Percentiles rank a stretch among this genome's conserved stretches.
Conservation (phyloP, 92 coral and sea anemone species). For the Virgularia gustaviana region DNA sequence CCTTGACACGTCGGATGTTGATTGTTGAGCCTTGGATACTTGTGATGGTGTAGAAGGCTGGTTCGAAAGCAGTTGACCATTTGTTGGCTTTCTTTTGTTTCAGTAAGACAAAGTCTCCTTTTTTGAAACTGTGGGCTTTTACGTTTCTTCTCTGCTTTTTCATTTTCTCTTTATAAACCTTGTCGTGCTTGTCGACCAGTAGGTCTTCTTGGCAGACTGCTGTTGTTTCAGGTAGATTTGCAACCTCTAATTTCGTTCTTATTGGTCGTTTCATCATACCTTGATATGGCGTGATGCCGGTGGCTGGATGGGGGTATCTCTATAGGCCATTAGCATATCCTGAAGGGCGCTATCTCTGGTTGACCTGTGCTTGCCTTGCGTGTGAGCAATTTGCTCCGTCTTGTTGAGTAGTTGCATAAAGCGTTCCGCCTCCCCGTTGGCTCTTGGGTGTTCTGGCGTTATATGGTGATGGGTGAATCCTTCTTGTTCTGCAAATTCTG, state of each 20-base stretch:
- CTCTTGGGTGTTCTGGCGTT: slow-evolving; percentile 30
- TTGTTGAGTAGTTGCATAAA: slow-evolving; percentile 39
- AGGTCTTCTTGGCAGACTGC: not conserved
- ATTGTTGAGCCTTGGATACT: slow-evolving; percentile 38
- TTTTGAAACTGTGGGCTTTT: slow-evolving; percentile 25
- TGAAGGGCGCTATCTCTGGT: slow-evolving; percentile 8
- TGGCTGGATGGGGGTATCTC: slow-evolving; percentile 44
- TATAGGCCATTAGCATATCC: slow-evolving; percentile 48
- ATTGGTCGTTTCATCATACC: slow-evolving; percentile 1
- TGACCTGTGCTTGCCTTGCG: slow-evolving; percentile 15
- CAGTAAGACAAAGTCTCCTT: slow-evolving; percentile 14
- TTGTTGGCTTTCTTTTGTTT: slow-evolving; percentile 39
- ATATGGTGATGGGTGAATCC: slow-evolving; percentile 27
- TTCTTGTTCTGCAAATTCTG: slow-evolving; percentile 26
- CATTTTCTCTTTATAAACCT: slow-evolving; percentile 23
- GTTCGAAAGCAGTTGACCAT: slow-evolving; percentile 41
- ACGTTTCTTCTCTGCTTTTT: slow-evolving; percentile 19
- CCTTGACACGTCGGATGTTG: slow-evolving; percentile 16
- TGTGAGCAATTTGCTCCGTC: slow-evolving; percentile 41
- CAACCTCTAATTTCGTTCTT: not conserved
- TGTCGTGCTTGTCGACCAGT: slow-evolving; percentile 24
- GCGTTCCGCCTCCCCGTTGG: slow-evolving; percentile 24
- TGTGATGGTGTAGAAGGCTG: slow-evolving; percentile 31
- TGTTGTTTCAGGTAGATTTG: not conserved
- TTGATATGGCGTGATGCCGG: slow-evolving; percentile 44